These are phyloP conservation scores for Muscicapa striata DNA, from an alignment of 2,797 vertebrate species.

Conservation along the genomic window DNA sequence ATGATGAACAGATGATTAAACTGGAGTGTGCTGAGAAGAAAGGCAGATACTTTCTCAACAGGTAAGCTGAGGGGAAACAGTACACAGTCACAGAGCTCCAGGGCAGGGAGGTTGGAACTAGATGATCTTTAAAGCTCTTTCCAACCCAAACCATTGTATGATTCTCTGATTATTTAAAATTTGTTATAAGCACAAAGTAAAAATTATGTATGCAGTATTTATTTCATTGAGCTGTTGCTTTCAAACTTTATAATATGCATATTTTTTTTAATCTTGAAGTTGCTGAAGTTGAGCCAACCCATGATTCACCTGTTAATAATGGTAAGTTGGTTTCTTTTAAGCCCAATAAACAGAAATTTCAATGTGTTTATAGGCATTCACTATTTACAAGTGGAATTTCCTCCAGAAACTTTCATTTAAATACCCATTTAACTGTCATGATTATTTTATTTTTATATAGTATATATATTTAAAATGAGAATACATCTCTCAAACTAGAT, in stretches of 20 bases:
- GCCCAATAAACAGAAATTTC: background rate
- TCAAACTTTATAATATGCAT: background rate
- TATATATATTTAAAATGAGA: background rate
- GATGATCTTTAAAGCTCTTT: background rate
- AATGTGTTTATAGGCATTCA: background rate
- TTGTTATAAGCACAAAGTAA: background rate
- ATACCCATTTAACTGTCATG: background rate
- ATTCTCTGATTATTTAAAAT: background rate
- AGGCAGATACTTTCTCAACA: background rate
- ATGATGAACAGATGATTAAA: background rate
- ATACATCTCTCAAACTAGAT: background rate
- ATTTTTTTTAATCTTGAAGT: constrained; percentile 34
- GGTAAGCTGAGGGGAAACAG: background rate
- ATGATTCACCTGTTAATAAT: background rate
- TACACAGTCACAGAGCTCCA: background rate
- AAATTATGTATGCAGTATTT: background rate
- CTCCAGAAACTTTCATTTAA: background rate
- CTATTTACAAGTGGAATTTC: background rate
- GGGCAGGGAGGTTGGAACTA: accelerated
- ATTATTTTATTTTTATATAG: background rate
- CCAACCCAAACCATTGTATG: background rate
- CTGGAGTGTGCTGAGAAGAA: background rate
- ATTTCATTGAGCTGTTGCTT: background rate
- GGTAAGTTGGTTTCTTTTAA: constrained; percentile 21
- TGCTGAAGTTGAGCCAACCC: constrained; percentile 31